phyloP scores from a whole-genome alignment of 2,888 invertebrate species.

The Margaritifera margaritifera region DNA sequence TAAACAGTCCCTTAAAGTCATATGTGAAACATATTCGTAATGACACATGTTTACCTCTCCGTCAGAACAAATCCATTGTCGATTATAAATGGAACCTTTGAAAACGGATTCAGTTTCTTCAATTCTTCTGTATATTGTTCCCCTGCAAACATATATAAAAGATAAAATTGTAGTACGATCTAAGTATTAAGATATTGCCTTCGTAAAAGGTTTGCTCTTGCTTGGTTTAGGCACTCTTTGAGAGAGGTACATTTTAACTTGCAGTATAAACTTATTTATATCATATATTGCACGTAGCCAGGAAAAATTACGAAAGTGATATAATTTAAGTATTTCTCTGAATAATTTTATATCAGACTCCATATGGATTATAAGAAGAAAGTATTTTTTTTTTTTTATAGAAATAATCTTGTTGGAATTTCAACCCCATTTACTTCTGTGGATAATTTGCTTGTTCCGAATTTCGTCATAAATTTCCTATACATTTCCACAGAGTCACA shows the following conservation, averaged over 20 bases:
- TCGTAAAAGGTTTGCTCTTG: not conserved
- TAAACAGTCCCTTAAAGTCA: not conserved
- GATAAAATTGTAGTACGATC: not conserved
- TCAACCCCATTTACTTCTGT: too few relatives aligned
- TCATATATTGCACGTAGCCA: too few relatives aligned
- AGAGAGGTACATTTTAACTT: not conserved
- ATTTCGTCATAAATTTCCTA: too few relatives aligned
- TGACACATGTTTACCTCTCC: conserved; percentile 77
- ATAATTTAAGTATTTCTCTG: too few relatives aligned
- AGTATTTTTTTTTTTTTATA: too few relatives aligned
- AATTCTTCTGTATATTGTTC: conserved; percentile 79
- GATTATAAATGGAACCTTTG: conserved; percentile 80
- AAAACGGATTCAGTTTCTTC: conserved; percentile 78
- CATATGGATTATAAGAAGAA: too few relatives aligned
- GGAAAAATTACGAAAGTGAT: too few relatives aligned
- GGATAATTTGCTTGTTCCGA: too few relatives aligned
- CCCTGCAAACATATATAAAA: conserved; percentile 71
- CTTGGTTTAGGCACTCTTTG: not conserved
- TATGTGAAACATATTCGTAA: not conserved
- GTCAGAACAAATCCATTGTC: conserved; percentile 80
- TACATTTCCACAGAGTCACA: too few relatives aligned
- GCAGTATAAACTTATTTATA: too few relatives aligned
- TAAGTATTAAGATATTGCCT: not conserved
- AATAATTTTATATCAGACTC: too few relatives aligned
- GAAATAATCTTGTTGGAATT: too few relatives aligned